Evolutionary conservation across 2,113 vertebrate species (phyloP), one percentile per base, ranked within the genome.

Genomic region (Pachycephala philippinensis): DNA sequence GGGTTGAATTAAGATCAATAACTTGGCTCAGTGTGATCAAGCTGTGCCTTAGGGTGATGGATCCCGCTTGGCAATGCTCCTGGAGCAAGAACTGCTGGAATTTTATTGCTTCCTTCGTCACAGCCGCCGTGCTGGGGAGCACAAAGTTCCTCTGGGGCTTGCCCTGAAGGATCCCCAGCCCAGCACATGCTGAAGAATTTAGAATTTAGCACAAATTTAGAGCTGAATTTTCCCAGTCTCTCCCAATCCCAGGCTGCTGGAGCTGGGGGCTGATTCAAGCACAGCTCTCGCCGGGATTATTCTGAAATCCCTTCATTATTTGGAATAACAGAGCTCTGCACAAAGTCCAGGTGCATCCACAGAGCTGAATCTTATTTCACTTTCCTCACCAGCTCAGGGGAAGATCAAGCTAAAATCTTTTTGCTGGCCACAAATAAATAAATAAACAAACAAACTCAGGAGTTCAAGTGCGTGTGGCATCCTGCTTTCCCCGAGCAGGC

Each of bases 401-500:
- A 30, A 54, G 37, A n/a, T 24, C 17, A 37, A 20, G 8, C 52
- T 37, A 15, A 81, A 92, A 50, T 15, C 27, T 52, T 70, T 80
- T 60, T 40, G 40, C 68, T 57, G 83, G 49, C 79, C 60, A n/a
- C n/a, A n/a, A n/a, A 0, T 9, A 4, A 80, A 18, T 24, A 80
- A 95, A 61, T 4, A 87, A 97, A 69, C 15, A 61, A 69, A 35
- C 28, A 50, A 65, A 11, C 42, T 47, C 13, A 0, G 2, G 44
- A 40, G 76, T 42, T 81, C 52, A 49, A 52, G 52, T 42, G n/a
- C 63, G 53, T n/a, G 69, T 52, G 63, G 72, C 74, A 87, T 77
- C 84, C 94, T 44, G 72, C 42, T 87, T 64, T 86, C 27, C 93
- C 81, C 54, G 84, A 75, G 90, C 17, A 35, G 91, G 90, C 50